Conservation (phyloP, 2,113 vertebrate species). For the Synodontis membranacea region DNA sequence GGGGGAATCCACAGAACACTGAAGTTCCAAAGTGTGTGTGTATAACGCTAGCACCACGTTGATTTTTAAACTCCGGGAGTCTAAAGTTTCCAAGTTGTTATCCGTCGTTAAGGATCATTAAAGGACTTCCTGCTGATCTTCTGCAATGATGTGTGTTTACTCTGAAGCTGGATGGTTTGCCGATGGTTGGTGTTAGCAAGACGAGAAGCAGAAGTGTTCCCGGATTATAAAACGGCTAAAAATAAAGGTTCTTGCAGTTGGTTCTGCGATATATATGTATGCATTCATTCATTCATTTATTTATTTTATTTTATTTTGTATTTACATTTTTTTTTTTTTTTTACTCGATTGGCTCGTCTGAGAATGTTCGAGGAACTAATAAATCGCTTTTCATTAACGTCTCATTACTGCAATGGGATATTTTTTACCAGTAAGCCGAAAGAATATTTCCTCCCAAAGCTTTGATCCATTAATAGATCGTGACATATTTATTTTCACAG, state of each 20-base stretch:
- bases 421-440: neutral
- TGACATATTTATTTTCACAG: slow-evolving; percentile 25
- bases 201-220: too few species aligned
- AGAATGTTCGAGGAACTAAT: neutral
- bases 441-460: neutral
- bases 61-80: slow-evolving; percentile 15
- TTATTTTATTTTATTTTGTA: too few species aligned
- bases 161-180: neutral
- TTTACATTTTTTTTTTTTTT: neutral
- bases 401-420: too few species aligned
- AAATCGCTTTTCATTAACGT: neutral
- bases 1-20: neutral
- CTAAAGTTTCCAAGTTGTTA: neutral
- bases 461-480: neutral
- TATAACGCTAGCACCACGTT: neutral
- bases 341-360: neutral
- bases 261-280: neutral
- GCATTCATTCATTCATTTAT: too few species aligned
- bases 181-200: neutral
- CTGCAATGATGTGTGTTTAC: slow-evolving; percentile 19
- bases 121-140: slow-evolving; percentile 2
- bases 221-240: neutral
- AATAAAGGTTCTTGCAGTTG: neutral
- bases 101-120: slow-evolving; percentile 5
- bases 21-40: slow-evolving; percentile 7